Conservation (phyloP, 2,113 vertebrate genomes). For the Andinoacara biseriatus region DNA sequence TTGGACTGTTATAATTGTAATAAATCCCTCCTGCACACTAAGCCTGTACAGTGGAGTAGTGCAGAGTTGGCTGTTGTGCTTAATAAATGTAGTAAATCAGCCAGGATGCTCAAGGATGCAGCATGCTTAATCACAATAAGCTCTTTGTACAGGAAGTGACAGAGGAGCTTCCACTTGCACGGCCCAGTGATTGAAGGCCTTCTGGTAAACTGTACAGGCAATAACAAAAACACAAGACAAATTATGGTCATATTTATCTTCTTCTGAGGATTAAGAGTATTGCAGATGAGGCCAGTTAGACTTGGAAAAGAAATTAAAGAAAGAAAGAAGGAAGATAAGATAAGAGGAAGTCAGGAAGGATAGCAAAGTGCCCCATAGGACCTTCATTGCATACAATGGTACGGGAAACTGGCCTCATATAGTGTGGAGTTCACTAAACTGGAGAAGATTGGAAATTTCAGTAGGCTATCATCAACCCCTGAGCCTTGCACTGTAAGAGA, state of each 20-base stretch:
- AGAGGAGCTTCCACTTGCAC: conserved; percentile 32
- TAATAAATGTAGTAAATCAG: conserved; percentile 69
- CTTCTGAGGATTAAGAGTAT: neutral
- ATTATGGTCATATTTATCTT: conserved; percentile 10
- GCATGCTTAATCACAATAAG: conserved; percentile 57
- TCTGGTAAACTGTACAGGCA: conserved; percentile 24
- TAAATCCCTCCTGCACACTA: conserved; percentile 37
- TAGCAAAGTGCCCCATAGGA: neutral
- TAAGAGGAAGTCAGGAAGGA: neutral
- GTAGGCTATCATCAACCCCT: neutral
- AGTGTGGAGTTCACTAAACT: conserved; percentile 17
- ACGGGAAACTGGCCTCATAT: neutral
- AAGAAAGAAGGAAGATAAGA: neutral
- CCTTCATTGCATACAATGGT: conserved; percentile 4
- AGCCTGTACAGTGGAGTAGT: conserved; percentile 21
- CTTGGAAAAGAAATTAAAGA: neutral
- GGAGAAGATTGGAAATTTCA: conserved; percentile 35
- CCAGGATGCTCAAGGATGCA: conserved; percentile 45
- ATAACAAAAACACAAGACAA: neutral
- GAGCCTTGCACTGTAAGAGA: neutral
- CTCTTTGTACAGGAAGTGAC: conserved; percentile 55
- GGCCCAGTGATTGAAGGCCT: conserved; percentile 37
- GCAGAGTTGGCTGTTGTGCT: conserved; percentile 26
- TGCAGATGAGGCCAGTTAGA: conserved; percentile 15
- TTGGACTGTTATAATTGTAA: conserved; percentile 36